Conservation (phyloP, 2,113 vertebrate genomes). For the Corvus moneduloides region DNA sequence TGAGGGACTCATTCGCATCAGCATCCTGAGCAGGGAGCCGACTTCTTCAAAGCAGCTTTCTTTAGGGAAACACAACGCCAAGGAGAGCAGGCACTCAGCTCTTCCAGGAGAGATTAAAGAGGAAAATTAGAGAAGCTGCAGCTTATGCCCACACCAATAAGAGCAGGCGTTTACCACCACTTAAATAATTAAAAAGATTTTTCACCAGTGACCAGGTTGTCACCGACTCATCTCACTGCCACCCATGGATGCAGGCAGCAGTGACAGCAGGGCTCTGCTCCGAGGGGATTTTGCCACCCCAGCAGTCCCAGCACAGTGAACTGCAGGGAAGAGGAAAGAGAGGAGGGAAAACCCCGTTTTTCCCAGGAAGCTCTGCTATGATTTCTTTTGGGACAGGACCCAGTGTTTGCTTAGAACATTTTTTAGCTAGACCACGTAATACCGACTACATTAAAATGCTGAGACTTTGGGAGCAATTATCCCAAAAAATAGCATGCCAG, state of each 20-base stretch:
- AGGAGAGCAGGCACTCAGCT: conserved; percentile 57
- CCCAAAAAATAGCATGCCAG: conserved; percentile 14
- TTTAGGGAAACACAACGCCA: conserved; percentile 40
- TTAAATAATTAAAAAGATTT: conserved; percentile 66
- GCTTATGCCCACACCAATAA: conserved; percentile 55
- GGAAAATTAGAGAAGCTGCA: conserved; percentile 58
- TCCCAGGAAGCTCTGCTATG: background rate
- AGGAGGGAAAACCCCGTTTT: background rate
- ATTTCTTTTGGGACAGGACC: background rate
- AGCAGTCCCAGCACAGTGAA: background rate
- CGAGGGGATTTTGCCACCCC: background rate
- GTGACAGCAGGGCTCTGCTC: background rate
- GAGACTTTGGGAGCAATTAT: conserved; percentile 52
- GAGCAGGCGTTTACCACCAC: conserved; percentile 26
- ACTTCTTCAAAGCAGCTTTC: conserved; percentile 56
- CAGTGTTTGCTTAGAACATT: background rate
- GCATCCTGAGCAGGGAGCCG: conserved; percentile 4
- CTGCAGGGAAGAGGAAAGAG: background rate
- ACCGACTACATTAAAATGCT: background rate
- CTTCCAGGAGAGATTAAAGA: conserved; percentile 56
- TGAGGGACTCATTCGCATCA: background rate
- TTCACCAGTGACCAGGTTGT: conserved; percentile 55
- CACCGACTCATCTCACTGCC: background rate
- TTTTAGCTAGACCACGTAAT: background rate
- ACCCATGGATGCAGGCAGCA: background rate